Conservation (phyloP, 1,140 invertebrate species). For the Tenebrio molitor region DNA sequence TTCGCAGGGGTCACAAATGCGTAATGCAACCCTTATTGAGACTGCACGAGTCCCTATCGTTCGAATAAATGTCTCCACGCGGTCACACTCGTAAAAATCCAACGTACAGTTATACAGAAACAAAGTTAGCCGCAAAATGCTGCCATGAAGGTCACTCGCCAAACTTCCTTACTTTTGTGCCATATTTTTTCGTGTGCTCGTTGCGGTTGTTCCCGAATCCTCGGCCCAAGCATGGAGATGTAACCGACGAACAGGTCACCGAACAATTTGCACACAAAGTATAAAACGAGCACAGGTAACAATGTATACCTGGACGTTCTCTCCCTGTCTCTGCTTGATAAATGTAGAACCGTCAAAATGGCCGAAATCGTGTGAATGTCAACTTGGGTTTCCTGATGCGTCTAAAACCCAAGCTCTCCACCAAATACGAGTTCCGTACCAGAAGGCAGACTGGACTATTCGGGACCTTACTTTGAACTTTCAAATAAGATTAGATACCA, state of each 20-base stretch:
- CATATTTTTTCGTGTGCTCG: not conserved
- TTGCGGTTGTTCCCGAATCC: not conserved
- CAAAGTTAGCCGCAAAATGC: not conserved
- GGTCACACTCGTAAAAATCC: not conserved
- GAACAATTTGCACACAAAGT: no score
- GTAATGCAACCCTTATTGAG: constrained; percentile 41
- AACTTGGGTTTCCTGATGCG: no score
- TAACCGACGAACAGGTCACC: not conserved
- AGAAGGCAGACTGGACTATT: no score
- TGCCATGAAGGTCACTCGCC: not conserved
- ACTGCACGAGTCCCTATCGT: not conserved
- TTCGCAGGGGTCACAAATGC: constrained; percentile 17
- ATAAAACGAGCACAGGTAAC: no score
- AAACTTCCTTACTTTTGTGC: not conserved
- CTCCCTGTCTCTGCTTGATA: no score
- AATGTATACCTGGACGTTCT: no score
- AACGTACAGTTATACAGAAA: not conserved
- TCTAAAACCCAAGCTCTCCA: no score
- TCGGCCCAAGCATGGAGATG: not conserved
- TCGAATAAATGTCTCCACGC: not conserved
- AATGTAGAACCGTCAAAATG: no score
- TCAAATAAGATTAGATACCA: no score
- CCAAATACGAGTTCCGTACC: no score
- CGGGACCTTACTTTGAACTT: no score
- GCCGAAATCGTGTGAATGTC: no score